Evolutionary conservation across 2,113 vertebrate genomes (phyloP).

Genomic region (Anas platyrhynchos): DNA sequence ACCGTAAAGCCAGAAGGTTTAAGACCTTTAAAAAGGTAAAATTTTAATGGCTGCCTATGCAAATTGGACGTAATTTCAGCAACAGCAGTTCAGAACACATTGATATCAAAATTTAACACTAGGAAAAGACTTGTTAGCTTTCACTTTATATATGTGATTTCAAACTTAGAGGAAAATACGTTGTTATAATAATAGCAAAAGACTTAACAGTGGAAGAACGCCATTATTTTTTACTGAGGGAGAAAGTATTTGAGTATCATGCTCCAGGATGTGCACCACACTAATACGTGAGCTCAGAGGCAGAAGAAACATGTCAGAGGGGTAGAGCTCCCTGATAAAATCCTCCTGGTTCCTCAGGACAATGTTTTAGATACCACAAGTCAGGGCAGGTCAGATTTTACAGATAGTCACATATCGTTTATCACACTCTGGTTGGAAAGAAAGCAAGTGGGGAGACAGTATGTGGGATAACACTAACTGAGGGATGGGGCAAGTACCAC

Average conservation of each 20-base stretch:
- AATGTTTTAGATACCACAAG: background rate
- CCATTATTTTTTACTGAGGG: background rate
- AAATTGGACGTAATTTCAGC: background rate
- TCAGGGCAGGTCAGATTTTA: background rate
- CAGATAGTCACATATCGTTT: background rate
- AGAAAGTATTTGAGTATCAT: background rate
- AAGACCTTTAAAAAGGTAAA: background rate
- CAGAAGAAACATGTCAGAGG: background rate
- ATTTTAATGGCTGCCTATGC: background rate
- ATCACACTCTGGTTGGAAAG: background rate
- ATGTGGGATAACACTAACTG: background rate
- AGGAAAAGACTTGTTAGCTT: background rate
- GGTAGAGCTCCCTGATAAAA: background rate
- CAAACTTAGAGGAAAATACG: background rate
- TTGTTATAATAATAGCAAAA: background rate
- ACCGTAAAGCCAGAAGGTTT: background rate
- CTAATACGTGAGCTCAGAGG: background rate
- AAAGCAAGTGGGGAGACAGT: background rate
- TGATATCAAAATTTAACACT: background rate
- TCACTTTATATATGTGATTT: background rate
- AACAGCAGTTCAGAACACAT: background rate
- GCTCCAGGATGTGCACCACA: background rate
- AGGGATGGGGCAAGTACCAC: background rate
- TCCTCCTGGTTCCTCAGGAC: background rate
- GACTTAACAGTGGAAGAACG: background rate